A percentile compares a stretch with the other conserved stretches of the same genome.
Conservation (phyloP, 2,888 invertebrate species). For the Melieria picta region DNA sequence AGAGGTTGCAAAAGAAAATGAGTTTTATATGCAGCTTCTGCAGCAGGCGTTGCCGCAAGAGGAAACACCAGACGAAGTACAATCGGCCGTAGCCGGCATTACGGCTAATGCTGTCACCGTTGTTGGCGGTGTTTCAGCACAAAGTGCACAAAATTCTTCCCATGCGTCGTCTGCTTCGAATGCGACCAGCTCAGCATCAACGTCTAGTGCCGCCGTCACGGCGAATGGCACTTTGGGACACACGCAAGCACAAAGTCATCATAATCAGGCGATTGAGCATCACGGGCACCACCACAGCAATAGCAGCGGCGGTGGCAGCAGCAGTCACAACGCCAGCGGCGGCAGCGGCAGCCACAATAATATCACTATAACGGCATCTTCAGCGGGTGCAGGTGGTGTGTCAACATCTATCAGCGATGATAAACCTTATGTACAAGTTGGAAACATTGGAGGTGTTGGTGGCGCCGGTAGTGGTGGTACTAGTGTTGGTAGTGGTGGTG, state of each 20-base stretch:
- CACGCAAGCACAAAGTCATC: slow-evolving; percentile 54
- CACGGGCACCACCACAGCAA: slow-evolving; percentile 45
- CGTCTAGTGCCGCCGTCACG: slow-evolving; percentile 46
- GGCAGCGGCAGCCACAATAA: slow-evolving; percentile 45
- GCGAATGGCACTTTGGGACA: slow-evolving; percentile 49
- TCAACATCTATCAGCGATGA: slow-evolving; percentile 49
- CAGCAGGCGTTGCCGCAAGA: slow-evolving; percentile 87
- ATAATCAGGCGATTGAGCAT: slow-evolving; percentile 43
- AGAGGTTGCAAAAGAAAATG: slow-evolving; percentile 94
- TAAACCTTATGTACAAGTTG: slow-evolving; percentile 56
- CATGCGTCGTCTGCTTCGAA: slow-evolving; percentile 39
- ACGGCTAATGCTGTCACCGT: slow-evolving; percentile 34
- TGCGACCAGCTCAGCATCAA: slow-evolving; percentile 28
- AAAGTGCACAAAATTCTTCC: slow-evolving; percentile 41
- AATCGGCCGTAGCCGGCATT: slow-evolving; percentile 39
- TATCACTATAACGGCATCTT: slow-evolving; percentile 52
- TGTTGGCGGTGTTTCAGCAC: slow-evolving; percentile 39
- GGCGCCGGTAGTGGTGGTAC: slow-evolving; percentile 40
- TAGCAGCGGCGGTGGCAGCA: slow-evolving; percentile 36
- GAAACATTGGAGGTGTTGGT: slow-evolving; percentile 46
- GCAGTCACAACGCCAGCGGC: slow-evolving; percentile 41
- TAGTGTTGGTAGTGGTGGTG: slow-evolving; percentile 39
- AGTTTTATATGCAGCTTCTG: slow-evolving; percentile 92
- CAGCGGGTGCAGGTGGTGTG: slow-evolving; percentile 41
- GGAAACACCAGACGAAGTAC: slow-evolving; percentile 53